phyloP scores from a whole-genome alignment of 1,140 invertebrate genomes.

The Lepidurus packardi region DNA sequence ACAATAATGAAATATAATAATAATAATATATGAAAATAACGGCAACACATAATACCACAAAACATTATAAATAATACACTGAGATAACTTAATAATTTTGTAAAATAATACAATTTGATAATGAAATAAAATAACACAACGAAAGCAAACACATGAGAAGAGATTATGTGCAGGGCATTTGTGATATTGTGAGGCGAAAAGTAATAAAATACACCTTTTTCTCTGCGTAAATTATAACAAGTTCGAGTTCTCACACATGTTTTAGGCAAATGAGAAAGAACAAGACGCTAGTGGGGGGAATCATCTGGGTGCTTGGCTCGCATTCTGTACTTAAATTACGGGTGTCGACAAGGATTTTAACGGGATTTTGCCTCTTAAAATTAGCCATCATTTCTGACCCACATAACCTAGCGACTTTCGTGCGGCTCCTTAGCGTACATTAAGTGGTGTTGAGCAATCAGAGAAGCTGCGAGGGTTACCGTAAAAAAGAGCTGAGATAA shows the following conservation, averaged over 20 bases:
- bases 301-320: neutral
- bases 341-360: neutral
- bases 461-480: neutral
- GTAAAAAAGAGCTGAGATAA: neutral
- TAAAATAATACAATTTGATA: neutral
- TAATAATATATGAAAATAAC: no score
- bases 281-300: neutral
- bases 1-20: slow-evolving; percentile 36
- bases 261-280: neutral
- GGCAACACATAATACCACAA: no score
- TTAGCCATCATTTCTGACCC: neutral
- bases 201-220: neutral
- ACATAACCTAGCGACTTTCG: neutral
- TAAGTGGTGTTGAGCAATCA: neutral
- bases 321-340: neutral
- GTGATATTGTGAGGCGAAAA: no score
- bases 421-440: neutral
- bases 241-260: neutral
- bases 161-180: no score
- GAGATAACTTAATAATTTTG: no score
- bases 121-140: neutral
- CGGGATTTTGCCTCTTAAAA: slow-evolving; percentile 17
- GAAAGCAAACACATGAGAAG: neutral
- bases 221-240: neutral
- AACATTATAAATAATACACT: no score